A percentile compares a stretch with the other conserved stretches of the same genome.
phyloP scores from a whole-genome alignment of 2,113 vertebrate species.

The Pelecanoides urinatrix region DNA sequence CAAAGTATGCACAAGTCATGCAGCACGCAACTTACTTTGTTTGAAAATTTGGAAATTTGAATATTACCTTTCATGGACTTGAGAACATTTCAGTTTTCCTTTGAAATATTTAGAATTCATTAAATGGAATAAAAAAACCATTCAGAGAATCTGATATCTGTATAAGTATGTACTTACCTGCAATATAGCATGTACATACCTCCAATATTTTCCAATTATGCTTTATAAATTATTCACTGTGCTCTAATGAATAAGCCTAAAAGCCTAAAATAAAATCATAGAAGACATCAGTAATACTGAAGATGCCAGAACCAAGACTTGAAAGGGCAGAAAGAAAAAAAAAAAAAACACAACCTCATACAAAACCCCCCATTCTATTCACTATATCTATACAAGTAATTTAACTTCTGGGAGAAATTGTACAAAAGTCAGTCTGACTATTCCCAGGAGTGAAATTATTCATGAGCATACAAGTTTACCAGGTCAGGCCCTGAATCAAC shows the following conservation, averaged over 20 bases:
- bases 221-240: background rate
- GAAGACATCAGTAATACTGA: background rate
- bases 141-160: background rate
- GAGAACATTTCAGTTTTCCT: background rate
- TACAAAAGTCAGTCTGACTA: background rate
- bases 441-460: constrained; percentile 13
- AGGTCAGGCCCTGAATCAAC: constrained; percentile 33
- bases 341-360: no score
- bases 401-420: background rate
- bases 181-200: background rate
- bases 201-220: background rate
- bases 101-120: background rate
- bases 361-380: background rate
- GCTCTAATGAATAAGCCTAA: background rate
- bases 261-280: background rate
- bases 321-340: background rate
- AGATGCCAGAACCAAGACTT: background rate
- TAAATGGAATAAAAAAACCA: background rate
- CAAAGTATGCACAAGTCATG: background rate
- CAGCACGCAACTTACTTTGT: accelerated
- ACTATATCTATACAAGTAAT: background rate
- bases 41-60: background rate
- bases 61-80: background rate
- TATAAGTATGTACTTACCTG: background rate
- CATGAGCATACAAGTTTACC: background rate